Evolutionary conservation across 2,113 vertebrate species (phyloP), one percentile per base, ranked within the genome.

Genomic region (Osmerus eperlanus): DNA sequence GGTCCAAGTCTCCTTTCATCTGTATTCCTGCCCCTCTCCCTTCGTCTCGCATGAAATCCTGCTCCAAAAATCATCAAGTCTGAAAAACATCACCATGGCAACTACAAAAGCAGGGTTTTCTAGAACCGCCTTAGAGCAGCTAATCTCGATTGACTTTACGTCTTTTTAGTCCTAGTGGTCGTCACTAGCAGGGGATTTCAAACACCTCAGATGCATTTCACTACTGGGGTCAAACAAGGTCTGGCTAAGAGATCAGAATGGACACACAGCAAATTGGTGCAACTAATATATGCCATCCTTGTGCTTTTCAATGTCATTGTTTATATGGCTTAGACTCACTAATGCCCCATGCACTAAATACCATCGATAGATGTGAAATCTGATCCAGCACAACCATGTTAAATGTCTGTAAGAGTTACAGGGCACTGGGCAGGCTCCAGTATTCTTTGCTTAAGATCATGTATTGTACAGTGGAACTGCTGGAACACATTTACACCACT

Each of bases 71-170:
- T 87, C 18, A 88, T 88, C 72, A 78, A 83, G 81, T 81, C 82
- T 79, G 68, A 67, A 78, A 65, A 81, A 78, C 54, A 74, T 90
- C 82, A 60, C 91, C 88, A 90, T 91, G 81, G 89, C 85, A 92
- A 92, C 89, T 83, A 76, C 80, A 70, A 81, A 89, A 88, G 82
- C 89, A 79, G 32, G 64, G 77, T 83, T 83, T 77, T 78, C 58
- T 75, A 4, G 36, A 74, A 78, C 65, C 80, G 83, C 78, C 81
- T 67, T 67, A 74, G 81, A 82, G 73, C 69, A 72, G 83, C 76
- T 63, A 55, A 28, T 77, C 75, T 64, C 77, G 62, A 25, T 8
- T n/a, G 61, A 58, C 71, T 73, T 53, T 21, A 66, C 58, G 14
- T 51, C 70, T 15, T 68, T 32, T 67, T 32, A 25, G n/a, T 51